Conservation (phyloP, 2,888 invertebrate species). For the Dicyrtoma fusca region DNA sequence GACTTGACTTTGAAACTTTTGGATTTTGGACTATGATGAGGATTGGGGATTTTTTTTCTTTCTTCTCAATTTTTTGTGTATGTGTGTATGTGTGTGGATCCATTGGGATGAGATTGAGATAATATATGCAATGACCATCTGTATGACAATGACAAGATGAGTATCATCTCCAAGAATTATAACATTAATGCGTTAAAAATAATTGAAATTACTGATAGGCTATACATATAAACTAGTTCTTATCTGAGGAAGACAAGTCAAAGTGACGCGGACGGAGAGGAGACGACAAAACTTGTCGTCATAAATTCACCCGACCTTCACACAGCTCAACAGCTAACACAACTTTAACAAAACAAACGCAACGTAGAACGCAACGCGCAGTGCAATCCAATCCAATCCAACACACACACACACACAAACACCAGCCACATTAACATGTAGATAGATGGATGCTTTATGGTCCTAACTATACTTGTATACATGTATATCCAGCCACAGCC, state of each 20-base stretch:
- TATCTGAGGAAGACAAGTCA: slow-evolving; percentile 35
- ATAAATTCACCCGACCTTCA: slow-evolving; percentile 48
- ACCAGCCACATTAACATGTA: too few relatives aligned
- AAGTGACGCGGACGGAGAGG: slow-evolving; percentile 36
- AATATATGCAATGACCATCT: slow-evolving; percentile 13
- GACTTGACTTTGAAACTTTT: not conserved
- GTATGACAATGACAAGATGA: slow-evolving; percentile 38
- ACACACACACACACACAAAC: too few relatives aligned
- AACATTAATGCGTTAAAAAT: slow-evolving; percentile 43
- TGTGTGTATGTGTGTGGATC: not conserved
- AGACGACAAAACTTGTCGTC: slow-evolving; percentile 50
- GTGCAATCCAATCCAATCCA: too few relatives aligned
- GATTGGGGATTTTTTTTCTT: not conserved
- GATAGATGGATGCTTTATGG: too few relatives aligned
- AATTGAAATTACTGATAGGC: slow-evolving; percentile 40
- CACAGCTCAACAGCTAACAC: slow-evolving; percentile 1
- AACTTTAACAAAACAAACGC: too few relatives aligned
- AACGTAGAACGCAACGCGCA: too few relatives aligned
- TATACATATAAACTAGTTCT: slow-evolving; percentile 38
- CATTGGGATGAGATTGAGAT: not conserved
- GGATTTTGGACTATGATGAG: slow-evolving; percentile 12
- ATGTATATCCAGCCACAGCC: too few relatives aligned
- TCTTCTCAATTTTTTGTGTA: not conserved
- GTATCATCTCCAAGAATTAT: slow-evolving; percentile 41
- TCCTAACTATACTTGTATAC: too few relatives aligned